These are phyloP conservation scores for Lathamus discolor DNA, from an alignment of 2,113 vertebrate species.

Conservation along the genomic window DNA sequence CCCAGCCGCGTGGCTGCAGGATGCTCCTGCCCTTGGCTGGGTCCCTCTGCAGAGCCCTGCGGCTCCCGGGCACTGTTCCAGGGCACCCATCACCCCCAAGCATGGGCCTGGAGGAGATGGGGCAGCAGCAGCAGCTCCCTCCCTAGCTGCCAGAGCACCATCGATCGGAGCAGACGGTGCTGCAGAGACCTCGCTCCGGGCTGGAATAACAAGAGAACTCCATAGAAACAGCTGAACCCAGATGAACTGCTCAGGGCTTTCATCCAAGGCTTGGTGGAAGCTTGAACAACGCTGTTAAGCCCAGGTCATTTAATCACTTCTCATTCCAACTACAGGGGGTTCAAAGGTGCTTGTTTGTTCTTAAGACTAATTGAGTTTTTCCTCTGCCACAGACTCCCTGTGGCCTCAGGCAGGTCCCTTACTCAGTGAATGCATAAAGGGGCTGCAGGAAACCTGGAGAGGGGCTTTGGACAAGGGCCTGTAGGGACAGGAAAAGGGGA, in stretches of 20 bases:
- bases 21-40: background rate
- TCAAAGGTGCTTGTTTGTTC: background rate
- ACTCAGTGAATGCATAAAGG: background rate
- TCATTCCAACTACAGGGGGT: background rate
- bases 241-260: background rate
- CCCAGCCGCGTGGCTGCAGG: rapidly evolving
- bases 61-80: background rate
- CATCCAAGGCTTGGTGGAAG: background rate
- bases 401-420: background rate
- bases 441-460: background rate
- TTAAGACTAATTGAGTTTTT: background rate
- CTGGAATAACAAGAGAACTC: background rate
- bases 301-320: background rate
- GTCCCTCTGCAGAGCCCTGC: background rate
- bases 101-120: background rate
- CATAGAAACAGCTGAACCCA: conserved; percentile 10
- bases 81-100: background rate
- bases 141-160: background rate
- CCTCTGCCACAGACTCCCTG: background rate
- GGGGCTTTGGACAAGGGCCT: background rate
- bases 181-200: background rate
- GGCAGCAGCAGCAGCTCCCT: background rate
- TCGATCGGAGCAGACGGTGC: background rate
- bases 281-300: background rate
- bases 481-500: background rate